Conservation (phyloP, 2,113 vertebrate species). For the Corydoras maculifer region DNA sequence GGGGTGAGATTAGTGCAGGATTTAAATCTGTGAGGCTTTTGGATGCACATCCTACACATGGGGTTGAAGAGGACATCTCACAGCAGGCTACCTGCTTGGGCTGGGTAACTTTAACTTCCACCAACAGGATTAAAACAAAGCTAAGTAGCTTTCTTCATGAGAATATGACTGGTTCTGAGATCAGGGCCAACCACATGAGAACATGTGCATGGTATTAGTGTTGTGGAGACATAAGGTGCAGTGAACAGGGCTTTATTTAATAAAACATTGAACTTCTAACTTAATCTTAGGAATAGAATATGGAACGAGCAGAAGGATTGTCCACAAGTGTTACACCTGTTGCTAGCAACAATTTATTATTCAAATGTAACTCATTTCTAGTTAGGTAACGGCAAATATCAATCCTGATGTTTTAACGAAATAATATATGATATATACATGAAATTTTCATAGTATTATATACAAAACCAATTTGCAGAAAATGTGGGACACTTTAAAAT, state of each 20-base stretch:
- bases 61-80: background rate
- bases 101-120: constrained; percentile 23
- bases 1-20: constrained; percentile 44
- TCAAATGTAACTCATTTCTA: too few species aligned
- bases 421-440: too few species aligned
- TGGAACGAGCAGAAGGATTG: background rate
- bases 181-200: constrained; percentile 18
- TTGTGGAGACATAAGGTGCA: background rate
- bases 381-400: too few species aligned
- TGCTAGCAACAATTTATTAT: constrained; percentile 4
- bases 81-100: constrained; percentile 13
- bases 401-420: too few species aligned
- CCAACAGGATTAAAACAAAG: constrained; percentile 14
- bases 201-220: constrained; percentile 23
- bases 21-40: constrained; percentile 29
- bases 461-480: too few species aligned
- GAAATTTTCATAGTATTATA: too few species aligned
- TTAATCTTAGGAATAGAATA: constrained; percentile 10
- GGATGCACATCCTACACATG: background rate
- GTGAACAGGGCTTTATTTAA: background rate
- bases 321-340: constrained; percentile 15
- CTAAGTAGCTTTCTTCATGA: constrained; percentile 20
- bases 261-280: background rate
- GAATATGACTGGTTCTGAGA: constrained; percentile 7
- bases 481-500: too few species aligned